These are phyloP conservation scores for Corynorhinus townsendii DNA, from an alignment of 2,113 vertebrate genomes.

Conservation along the genomic window DNA sequence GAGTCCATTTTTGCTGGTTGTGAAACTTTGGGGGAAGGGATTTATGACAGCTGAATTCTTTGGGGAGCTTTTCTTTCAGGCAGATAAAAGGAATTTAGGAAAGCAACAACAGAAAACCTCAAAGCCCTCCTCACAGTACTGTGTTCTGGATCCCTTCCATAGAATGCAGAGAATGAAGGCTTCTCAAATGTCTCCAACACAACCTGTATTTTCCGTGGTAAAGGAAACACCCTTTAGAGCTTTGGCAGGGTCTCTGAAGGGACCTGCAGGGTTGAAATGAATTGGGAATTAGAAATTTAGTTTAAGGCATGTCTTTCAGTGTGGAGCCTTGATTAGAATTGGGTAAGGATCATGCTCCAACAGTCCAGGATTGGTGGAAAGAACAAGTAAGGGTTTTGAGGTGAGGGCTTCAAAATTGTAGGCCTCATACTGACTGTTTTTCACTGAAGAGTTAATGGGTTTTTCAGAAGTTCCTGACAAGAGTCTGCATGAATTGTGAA, in stretches of 20 bases:
- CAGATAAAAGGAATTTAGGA: background rate
- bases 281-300: background rate
- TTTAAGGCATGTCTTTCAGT: background rate
- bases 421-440: background rate
- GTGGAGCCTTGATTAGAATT: background rate
- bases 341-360: background rate
- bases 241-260: background rate
- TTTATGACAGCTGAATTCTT: slow-evolving; percentile 26
- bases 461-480: background rate
- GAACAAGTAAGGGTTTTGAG: background rate
- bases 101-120: background rate
- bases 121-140: background rate
- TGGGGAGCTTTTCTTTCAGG: slow-evolving; percentile 20
- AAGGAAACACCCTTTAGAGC: background rate
- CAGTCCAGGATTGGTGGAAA: background rate
- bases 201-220: background rate
- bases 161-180: background rate
- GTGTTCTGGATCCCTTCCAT: background rate
- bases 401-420: background rate
- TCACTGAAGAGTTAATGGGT: background rate
- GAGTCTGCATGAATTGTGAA: background rate
- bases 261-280: background rate
- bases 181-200: background rate
- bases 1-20: background rate
- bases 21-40: background rate